Base-by-base conservation (phyloP, 1,140 invertebrate species). In the Marisa cornuarietis region DNA sequence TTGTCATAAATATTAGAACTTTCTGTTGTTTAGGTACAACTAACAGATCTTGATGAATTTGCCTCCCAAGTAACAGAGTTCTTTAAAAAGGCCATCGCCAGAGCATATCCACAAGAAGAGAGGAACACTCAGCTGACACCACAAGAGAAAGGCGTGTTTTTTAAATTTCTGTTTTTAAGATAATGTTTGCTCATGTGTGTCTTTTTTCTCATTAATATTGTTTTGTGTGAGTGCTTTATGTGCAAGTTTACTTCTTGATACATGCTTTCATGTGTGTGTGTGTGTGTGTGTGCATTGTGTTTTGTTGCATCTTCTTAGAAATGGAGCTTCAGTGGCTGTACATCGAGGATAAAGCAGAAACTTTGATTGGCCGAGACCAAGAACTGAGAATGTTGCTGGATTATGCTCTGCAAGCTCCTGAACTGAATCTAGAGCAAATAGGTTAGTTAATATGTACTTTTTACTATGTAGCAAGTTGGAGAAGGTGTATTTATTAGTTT, bases 41-140 rank as follows among this genome's bases (percentile, higher is more conserved):
- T 90, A 16, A 71, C 72, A 75, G 84, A 75, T 31, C 79, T 90
- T 24, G 88, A 90, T 42, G 79, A 84, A 26, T 91, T 91, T 85
- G 82, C 83, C 49, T 79, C 85, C 24, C 77, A 86, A 78, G 85
- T 86, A 63, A 71, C 86, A 26, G 66, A 81, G 10, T 90, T 89
- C 80, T 86, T 90, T 42, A 88, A 86, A 76, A 65, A 72, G 58
- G 83, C 86, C 42, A 90, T 90, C 49, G 73, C 83, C 51, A 83
- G 76, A 76, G 80, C 72, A 71, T 90, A 87, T 81, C 87, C 84
- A 51, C 42, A 5, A 6, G 10, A 77, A 42, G 65, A 54, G 31
- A 69, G 22, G n/a, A 26, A 0, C 2, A 42, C 20, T 14, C 49
- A 66, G 13, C 31, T 77, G 18, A 77, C 49, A 7, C 63, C 76